Base-by-base conservation (phyloP, 2,113 vertebrate species). In the Solea solea region DNA sequence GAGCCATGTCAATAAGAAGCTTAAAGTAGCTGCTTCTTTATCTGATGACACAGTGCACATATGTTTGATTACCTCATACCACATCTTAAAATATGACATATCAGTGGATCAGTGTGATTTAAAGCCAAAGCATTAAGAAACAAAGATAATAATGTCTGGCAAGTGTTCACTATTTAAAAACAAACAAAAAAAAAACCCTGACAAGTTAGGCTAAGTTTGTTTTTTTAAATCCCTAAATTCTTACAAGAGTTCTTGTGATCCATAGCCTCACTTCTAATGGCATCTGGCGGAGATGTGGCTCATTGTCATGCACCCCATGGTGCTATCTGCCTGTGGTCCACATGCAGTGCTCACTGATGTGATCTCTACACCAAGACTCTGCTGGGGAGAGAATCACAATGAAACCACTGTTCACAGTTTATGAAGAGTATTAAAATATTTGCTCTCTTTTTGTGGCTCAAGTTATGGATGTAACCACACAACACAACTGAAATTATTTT, bases 251-350 rank as follows among this genome's bases (percentile, higher is more conserved):
- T 53, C 72, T 70, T 69, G 77, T 74, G 57, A 80, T 80, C 59
- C 75, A 58, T 61, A 45, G 76, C 44, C 53, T 80, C 45, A 60
- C 66, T 84, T 76, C 27, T 76, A 74, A 76, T 75, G 79, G 83
- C 74, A 88, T 87, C 80, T 89, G 84, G 76, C 39, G 13, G 82
- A 76, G 84, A 79, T 86, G 78, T 65, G 76, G 67, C 86, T 91
- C 89, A 88, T 90, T 91, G 86, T 86, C 84, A 89, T 89, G 85
- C 88, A 81, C 70, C 76, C 78, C 78, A 39, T 78, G 74, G 71
- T 83, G 85, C 80, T 70, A 55, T 78, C 80, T 82, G 80, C 76
- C 75, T 86, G 75, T 88, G 78, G 78, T 84, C 83, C 16, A 8
- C 84, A 80, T 88, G 78, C 84, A 78, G 88, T 75, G 81, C 76